Evolutionary conservation across 2,113 vertebrate species (phyloP), one percentile per base, ranked within the genome.

Genomic region (Gopherus flavomarginatus): DNA sequence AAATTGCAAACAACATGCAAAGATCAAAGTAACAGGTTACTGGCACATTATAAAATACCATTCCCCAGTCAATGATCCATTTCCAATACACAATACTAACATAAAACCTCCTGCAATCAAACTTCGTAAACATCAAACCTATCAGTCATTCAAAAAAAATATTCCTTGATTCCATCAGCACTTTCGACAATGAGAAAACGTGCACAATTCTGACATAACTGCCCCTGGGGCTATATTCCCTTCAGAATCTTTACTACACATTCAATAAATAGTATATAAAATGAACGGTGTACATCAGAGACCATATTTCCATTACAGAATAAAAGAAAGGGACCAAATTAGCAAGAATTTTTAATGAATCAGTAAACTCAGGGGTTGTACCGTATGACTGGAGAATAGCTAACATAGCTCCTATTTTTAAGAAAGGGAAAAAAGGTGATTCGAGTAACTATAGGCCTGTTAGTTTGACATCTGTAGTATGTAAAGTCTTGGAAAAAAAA

Each of bases 81-180:
- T 86, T 93, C 56, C 79, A 93, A 54, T 54, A 88, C 80, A 42
- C 26, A 94, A 54, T 2, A 14, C 17, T 83, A 77, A n/a, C 1
- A 0, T 59, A 78, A 59, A 84, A 19, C 50, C 85, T 57, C 22
- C 2, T 52, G 86, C 44, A 88, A 84, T 38, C 6, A n/a, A 27
- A 54, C 53, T 3, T 1, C 11, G 56, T 42, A 75, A 35, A 0
- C 29, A 47, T 13, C 3, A 53, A 21, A 14, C 0, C 0, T 2
- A 52, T 31, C 50, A 57, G 16, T 82, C 83, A 4, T 1, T 47
- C 50, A 81, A 86, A 85, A 44, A 44, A 27, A 78, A 83, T 31
- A 65, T 14, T 29, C 29, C 86, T 57, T 9, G 87, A 69, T 2
- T 2, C 52, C 5, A 1, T 13, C 50, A 27, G 6, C 50, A 11